Base-by-base conservation (phyloP, 2,797 vertebrate genomes). In the Hypotaenidia philippensis region DNA sequence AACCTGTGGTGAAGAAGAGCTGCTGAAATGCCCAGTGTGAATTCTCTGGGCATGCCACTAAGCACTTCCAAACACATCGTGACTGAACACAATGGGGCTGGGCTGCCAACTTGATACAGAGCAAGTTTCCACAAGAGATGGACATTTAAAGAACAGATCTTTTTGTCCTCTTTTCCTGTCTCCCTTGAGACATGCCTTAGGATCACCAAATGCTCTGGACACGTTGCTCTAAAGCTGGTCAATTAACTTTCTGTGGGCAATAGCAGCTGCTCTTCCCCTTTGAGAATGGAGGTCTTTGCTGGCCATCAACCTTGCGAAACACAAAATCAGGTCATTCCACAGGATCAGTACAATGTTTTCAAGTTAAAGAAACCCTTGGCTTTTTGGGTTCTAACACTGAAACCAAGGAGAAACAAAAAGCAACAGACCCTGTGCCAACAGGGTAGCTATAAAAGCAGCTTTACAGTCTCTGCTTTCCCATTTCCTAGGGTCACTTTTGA, bases 401-500 rank as follows among this genome's bases (percentile, higher is more conserved):
- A 65, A 94, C 68, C 57, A 72, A 10, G 4, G 25, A 87, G 52
- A 89, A 93, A 91, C 41, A 16, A 85, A 78, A 91, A 94, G 76
- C 70, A 74, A 26, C 1, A 21, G 66, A 89, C 26, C 27, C 6
- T 3, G 53, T 63, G 85, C 76, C 90, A 93, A 82, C 34, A 44
- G 34, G 47, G 53, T 49, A 26, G 92, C 83, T 69, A 85, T 90
- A 93, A 94, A 96, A 59, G 63, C 78, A 82, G 89, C 78, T 94
- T 96, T 86, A 94, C 89, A 88, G 23, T 63, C 80, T 84, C 93
- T 87, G 74, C 74, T 89, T 96, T 90, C 77, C 88, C 56, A 70
- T 94, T 94, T 95, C 80, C 77, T 79, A 82, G 88, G 90, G 91
- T 95, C 87, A 91, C 61, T 90, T 96, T 69, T 95, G 96, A 97